Base-by-base conservation (phyloP, 2,797 vertebrate species). In the Taeniopygia guttata region DNA sequence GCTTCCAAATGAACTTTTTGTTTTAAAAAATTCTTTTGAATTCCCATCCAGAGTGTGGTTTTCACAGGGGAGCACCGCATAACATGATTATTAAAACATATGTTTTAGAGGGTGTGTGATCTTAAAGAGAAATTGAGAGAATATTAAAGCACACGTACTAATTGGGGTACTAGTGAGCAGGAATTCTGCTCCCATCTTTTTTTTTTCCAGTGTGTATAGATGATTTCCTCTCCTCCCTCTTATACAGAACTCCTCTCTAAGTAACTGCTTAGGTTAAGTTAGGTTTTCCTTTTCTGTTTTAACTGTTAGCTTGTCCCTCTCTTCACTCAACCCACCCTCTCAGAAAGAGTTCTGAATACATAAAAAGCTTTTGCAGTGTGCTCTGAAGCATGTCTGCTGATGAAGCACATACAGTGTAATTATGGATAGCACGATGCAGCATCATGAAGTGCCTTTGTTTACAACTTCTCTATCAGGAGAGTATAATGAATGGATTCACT, bases 401-500 rank as follows among this genome's bases (percentile, higher is more conserved):
- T 88, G 94, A 70, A 92, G 94, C 75, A 72, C 84, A 92, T 83
- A 93, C 90, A 92, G 4, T 90, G 78, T 93, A 95, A 97, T 97
- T 95, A 95, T 36, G 92, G 86, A 72, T 60, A 94, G 91, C 86
- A 94, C 84, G 89, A 85, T 94, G 89, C 87, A 87, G 77, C 90
- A 95, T 95, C 90, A 91, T 94, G 91, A 97, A 96, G 94, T 90
- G 96, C 59, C 84, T 96, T 97, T 97, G 95, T 97, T 95, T 95
- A 87, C 55, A 76, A 74, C 56, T 81, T 92, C 78, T 95, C 93
- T 94, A 85, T 91, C 95, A 94, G 79, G 90, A 90, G 90, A 89
- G 59, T 79, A 89, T 91, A 97, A 97, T 95, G 94, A 96, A 94
- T 4, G 14, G 88, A 97, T 93, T 96, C 95, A 95, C 74, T 94